These are phyloP conservation scores for Pseudolaguvia tuberculata DNA, from an alignment of 2,113 vertebrate genomes.

Conservation along the genomic window DNA sequence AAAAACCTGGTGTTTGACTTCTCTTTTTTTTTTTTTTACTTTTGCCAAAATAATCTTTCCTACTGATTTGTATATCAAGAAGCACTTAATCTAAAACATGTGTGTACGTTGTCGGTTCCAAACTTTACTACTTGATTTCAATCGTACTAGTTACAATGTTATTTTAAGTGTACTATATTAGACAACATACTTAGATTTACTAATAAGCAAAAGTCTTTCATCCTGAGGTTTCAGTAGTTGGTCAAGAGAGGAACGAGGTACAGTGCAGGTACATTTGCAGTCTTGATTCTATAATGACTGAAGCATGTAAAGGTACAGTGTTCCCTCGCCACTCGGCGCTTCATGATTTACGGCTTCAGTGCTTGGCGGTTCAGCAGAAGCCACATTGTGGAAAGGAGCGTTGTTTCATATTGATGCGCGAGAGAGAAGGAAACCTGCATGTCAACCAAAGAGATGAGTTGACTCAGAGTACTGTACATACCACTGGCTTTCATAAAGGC, in stretches of 20 bases:
- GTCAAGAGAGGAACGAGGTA: not conserved
- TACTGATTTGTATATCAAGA: slow-evolving; percentile 60
- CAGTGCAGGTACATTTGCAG: not conserved
- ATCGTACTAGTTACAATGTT: slow-evolving; percentile 56
- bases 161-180: slow-evolving; percentile 46
- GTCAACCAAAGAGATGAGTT: too few relatives aligned
- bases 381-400: too few relatives aligned
- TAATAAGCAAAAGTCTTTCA: slow-evolving; percentile 42
- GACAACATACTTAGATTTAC: slow-evolving; percentile 49
- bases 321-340: too few relatives aligned
- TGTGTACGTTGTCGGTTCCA: slow-evolving; percentile 47
- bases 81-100: slow-evolving; percentile 64
- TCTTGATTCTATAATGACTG: not conserved
- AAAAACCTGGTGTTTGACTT: slow-evolving; percentile 29
- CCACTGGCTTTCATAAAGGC: too few relatives aligned
- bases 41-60: slow-evolving; percentile 63
- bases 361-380: too few relatives aligned
- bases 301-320: not conserved
- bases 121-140: slow-evolving; percentile 41
- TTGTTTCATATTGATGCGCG: too few relatives aligned
- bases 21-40: slow-evolving; percentile 43
- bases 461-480: too few relatives aligned
- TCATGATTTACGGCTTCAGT: too few relatives aligned
- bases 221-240: slow-evolving; percentile 48
- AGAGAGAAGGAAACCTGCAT: too few relatives aligned